Percentiles rank a stretch among this genome's conserved stretches.
phyloP scores from a whole-genome alignment of 2,888 invertebrate species.

The Agonopterix heracliana region DNA sequence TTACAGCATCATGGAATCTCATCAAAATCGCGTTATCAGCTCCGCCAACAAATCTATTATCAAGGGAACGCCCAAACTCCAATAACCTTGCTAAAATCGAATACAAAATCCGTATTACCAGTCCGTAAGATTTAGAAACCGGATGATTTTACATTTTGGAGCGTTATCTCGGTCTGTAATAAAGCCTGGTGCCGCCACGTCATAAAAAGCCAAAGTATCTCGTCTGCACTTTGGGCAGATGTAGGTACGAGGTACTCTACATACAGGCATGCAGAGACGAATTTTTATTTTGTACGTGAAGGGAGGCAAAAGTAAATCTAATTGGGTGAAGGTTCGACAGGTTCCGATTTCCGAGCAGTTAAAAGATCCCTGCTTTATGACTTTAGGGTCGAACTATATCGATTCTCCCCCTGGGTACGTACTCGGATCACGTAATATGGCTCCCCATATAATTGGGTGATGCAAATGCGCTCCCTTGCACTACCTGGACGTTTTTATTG shows the following conservation, averaged over 20 bases:
- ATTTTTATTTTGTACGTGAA: too few relatives aligned
- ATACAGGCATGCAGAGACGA: too few relatives aligned
- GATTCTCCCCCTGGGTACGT: background rate
- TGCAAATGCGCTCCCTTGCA: slow-evolving; percentile 47
- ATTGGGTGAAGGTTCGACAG: too few relatives aligned
- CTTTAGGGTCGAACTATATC: too few relatives aligned
- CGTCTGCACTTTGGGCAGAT: slow-evolving; percentile 22
- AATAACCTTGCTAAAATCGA: background rate
- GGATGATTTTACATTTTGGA: slow-evolving; percentile 12
- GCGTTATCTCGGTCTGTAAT: slow-evolving; percentile 27
- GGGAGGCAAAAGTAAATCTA: too few relatives aligned
- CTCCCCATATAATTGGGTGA: slow-evolving; percentile 37
- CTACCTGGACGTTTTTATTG: slow-evolving; percentile 51
- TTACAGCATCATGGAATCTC: slow-evolving; percentile 29
- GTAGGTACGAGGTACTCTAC: background rate
- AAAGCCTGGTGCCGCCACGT: slow-evolving; percentile 32
- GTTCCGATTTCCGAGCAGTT: too few relatives aligned
- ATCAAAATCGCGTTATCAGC: slow-evolving; percentile 54
- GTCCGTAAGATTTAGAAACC: background rate
- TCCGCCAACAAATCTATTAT: slow-evolving; percentile 26
- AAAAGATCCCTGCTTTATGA: too few relatives aligned
- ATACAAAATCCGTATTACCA: slow-evolving; percentile 12
- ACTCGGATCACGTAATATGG: slow-evolving; percentile 16
- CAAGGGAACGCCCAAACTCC: slow-evolving; percentile 1
- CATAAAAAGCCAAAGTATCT: slow-evolving; percentile 42